Conservation (phyloP, 2,888 invertebrate genomes). For the Apamea epomidion region DNA sequence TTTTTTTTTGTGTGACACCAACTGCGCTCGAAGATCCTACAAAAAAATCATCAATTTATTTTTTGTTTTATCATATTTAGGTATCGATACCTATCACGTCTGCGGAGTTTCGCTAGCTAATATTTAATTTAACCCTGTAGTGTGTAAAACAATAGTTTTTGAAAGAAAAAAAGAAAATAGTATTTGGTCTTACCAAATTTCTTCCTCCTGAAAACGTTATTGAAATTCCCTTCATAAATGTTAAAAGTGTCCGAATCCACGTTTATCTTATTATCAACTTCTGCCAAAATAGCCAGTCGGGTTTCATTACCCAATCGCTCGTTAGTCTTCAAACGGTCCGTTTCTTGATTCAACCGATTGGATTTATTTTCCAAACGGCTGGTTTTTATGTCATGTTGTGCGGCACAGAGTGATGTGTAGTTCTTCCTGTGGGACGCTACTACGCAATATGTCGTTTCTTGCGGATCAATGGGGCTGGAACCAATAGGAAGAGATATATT, state of each 20-base stretch:
- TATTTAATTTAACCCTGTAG: neutral
- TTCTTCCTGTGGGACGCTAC: conserved; percentile 84
- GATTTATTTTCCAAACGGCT: conserved; percentile 75
- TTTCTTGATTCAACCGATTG: conserved; percentile 68
- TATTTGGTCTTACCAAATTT: conserved; percentile 81
- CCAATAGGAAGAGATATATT: conserved; percentile 10
- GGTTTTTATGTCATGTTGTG: conserved; percentile 80
- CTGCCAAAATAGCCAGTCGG: conserved; percentile 64
- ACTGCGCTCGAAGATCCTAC: too few relatives aligned
- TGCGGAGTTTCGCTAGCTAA: neutral
- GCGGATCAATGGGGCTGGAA: conserved; percentile 87
- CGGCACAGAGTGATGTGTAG: conserved; percentile 86
- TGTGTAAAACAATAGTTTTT: neutral
- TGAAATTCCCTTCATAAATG: conserved; percentile 80
- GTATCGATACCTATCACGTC: too few relatives aligned
- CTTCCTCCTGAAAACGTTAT: conserved; percentile 79
- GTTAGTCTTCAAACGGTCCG: conserved; percentile 48
- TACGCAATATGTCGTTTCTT: conserved; percentile 85
- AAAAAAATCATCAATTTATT: too few relatives aligned
- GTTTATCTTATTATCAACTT: conserved; percentile 81
- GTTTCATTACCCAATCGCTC: conserved; percentile 64
- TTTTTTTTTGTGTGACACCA: too few relatives aligned
- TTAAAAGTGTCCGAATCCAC: conserved; percentile 75
- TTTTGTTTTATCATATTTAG: too few relatives aligned
- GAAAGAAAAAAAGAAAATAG: neutral